These are phyloP conservation scores for Semaprochilodus insignis DNA, from an alignment of 2,797 vertebrate genomes.

Conservation along the genomic window DNA sequence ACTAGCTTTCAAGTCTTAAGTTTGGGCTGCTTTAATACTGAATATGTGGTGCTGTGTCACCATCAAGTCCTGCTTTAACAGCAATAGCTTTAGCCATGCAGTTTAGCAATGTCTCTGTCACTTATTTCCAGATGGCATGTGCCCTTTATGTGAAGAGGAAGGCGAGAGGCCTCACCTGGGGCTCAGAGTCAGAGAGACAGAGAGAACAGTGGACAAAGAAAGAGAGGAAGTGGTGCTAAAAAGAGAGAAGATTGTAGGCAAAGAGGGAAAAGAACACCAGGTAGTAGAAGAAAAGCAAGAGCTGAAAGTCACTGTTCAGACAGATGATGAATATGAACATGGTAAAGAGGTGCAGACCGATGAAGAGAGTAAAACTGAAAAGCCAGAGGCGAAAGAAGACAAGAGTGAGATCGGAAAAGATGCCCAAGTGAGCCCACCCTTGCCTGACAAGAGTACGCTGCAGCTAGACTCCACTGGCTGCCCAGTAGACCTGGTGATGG, in stretches of 20 bases:
- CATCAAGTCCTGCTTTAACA: neutral
- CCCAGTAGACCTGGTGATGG: constrained; percentile 59
- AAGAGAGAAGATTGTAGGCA: neutral
- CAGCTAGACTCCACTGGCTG: constrained; percentile 48
- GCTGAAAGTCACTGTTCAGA: neutral
- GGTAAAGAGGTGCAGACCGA: constrained; percentile 37
- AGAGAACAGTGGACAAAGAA: constrained; percentile 15
- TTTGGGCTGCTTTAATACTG: neutral
- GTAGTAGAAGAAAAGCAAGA: constrained; percentile 26
- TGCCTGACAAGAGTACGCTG: constrained; percentile 46
- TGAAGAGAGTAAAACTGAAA: constrained; percentile 48
- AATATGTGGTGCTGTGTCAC: neutral
- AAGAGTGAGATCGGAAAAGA: neutral
- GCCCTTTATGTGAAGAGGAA: constrained; percentile 78
- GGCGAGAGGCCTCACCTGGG: constrained; percentile 53
- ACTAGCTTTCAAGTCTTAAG: neutral
- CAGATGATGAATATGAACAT: constrained; percentile 6
- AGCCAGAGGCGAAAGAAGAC: constrained; percentile 28
- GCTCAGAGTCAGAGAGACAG: constrained; percentile 36
- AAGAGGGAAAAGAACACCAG: constrained; percentile 13
- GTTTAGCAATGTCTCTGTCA: constrained; percentile 34
- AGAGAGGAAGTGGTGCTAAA: constrained; percentile 30
- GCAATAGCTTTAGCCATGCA: too few relatives aligned
- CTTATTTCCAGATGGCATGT: constrained; percentile 70
- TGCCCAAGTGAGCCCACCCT: constrained; percentile 28